Base-by-base conservation (phyloP, 2,113 vertebrate genomes). In the Apodemus sylvaticus region DNA sequence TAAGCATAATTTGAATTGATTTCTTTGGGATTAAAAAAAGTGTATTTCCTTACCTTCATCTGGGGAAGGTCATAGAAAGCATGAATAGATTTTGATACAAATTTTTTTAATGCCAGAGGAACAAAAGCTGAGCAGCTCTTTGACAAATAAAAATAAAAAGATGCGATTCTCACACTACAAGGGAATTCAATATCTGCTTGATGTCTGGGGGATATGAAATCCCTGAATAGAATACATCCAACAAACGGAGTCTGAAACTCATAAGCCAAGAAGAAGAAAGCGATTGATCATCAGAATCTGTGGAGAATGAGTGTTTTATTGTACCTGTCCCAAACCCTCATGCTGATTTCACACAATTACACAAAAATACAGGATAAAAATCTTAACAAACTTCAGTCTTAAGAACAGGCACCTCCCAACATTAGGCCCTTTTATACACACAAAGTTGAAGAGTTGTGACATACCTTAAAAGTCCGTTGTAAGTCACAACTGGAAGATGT, bases 61-160 rank as follows among this genome's bases (percentile, higher is more conserved):
- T 94, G 11, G 76, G 39, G 70, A 97, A 94, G 62, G 77, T 97
- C 94, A 94, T 39, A 81, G 60, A 78, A 97, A 94, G 26, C 58
- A 95, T 91, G 90, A 96, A 91, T 89, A 96, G 74, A 94, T 94
- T 97, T 88, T 95, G 55, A 96, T 90, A 88, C 39, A 94, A 94
- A 19, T 42, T 94, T 17, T 17, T 77, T 96, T 70, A 93, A 92
- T 93, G 6, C 42, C 94, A 83, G 94, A 79, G 66, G 71, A 93
- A 97, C 74, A 93, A 96, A 97, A 97, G 95, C 85, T 86, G 22
- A 97, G 81, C 76, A 87, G 71, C 31, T 93, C 29, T 97, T 96
- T 97, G 93, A 89, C 60, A 92, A 86, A 39, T 90, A 83, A 45
- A 70, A 86, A 76, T 60, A 94, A 79, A 29, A 76, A 58, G n/a